Evolutionary conservation across 64 coral and sea anemone genomes (phyloP), one percentile per base, ranked within the genome.

Genomic region (Astreopora myriophthalma): DNA sequence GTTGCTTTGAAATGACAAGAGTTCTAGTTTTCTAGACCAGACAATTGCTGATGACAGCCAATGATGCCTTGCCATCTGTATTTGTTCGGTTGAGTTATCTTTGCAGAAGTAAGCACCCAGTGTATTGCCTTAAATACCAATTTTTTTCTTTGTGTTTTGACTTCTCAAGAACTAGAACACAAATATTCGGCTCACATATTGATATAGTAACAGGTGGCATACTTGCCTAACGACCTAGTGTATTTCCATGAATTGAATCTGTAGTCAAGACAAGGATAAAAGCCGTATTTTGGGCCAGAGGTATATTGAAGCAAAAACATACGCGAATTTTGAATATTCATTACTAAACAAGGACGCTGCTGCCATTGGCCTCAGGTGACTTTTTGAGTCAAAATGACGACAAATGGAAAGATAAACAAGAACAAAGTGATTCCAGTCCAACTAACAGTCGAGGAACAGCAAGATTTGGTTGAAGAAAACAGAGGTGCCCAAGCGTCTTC

Each of bases 361-460:
- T 64, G 55, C 64, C 60, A 64, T 64, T 80, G 76, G 31, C 48
- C 33, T 61, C 48, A 60, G 31, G 49, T 30, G 30, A 80, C 10
- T 63, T 20, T 36, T 5, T 1, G 51, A 35, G 11, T 23, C 2
- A 81, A 83, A 75, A 92, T 92, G 95, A 79, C 85, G 61, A 34
- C 91, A 48, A 97, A 94, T 49, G 92, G 95, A 74, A 97, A 89
- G 49, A 87, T 94, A 68, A 82, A 88, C 34, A 97, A 94, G 74
- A 97, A 97, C 38, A 93, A 86, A 79, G 92, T 97, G 58, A 86
- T 87, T 82, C 95, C 95, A 26, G 87, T 90, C 44, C 86, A 87
- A 8, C 74, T 93, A 0, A 32, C 32, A 26, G 38, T 73, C 20
- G 75, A 94, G 29, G 86, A 85, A 82, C 61, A 83, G 49, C 27